Conservation (phyloP, 2,888 invertebrate species). For the Lydus trimaculatus region DNA sequence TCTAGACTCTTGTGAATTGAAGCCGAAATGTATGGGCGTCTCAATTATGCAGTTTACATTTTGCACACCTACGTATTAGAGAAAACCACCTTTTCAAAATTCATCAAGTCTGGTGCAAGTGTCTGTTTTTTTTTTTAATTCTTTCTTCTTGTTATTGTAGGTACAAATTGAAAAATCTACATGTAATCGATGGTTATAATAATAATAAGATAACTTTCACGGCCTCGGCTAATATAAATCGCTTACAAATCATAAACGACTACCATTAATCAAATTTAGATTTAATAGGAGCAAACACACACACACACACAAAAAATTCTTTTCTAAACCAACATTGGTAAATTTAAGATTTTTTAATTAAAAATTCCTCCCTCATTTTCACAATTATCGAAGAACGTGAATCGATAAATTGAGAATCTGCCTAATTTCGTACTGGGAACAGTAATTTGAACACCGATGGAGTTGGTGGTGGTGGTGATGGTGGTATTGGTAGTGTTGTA, state of each 20-base stretch:
- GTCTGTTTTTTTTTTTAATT: background rate
- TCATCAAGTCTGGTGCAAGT: constrained; percentile 7
- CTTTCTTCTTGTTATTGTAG: too few species aligned
- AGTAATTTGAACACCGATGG: background rate
- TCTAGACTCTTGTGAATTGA: constrained; percentile 3
- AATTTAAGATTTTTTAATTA: background rate
- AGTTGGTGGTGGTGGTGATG: background rate
- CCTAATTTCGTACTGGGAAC: background rate
- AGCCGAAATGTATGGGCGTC: constrained; percentile 10
- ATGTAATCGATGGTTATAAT: background rate
- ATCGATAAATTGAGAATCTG: background rate
- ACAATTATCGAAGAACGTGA: background rate
- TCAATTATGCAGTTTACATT: constrained; percentile 13
- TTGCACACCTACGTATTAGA: constrained; percentile 7
- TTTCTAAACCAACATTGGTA: constrained; percentile 25
- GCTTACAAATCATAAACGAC: background rate
- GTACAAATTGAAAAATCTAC: background rate
- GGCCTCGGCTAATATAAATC: background rate
- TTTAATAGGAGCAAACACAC: too few species aligned
- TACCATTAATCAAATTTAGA: background rate
- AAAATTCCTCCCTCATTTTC: background rate
- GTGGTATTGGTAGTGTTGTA: background rate
- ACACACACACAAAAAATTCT: background rate
- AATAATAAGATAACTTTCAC: constrained; percentile 5
- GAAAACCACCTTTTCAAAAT: constrained; percentile 12